Evolutionary conservation across 2,113 vertebrate species (phyloP), one percentile per base, ranked within the genome.

Genomic region (Ciconia maguari): DNA sequence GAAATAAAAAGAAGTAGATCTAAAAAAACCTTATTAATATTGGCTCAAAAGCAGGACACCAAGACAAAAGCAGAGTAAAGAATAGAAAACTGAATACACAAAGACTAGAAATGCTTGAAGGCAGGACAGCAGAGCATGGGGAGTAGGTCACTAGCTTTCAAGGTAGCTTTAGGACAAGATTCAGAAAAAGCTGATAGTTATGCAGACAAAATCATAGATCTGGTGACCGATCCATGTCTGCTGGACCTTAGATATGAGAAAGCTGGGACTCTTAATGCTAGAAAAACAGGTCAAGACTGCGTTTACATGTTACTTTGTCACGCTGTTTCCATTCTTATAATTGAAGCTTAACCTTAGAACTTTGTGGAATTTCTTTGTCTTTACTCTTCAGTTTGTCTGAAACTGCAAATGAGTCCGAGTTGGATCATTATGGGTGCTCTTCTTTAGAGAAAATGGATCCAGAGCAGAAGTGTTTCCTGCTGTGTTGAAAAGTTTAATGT

Each of bases 191-290:
- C 1, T 41, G 20, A 5, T n/a, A 61, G 16, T 60, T 88, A 12
- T 1, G 16, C 30, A 72, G 44, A 29, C 24, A 72, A 66, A 88
- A 52, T 18, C 7, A 21, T 16, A n/a, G 7, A 17, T 55, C 25
- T 83, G 5, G 10, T 81, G 16, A 55, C 12, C 0, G 0, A 26
- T 74, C 30, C 0, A 1, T 49, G 4, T 81, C 19, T 87, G 2
- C 26, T 71, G 16, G 8, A 48, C 8, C 30, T 57, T 58, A 65
- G 34, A 22, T 17, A 38, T 24, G 25, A 58, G 44, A 60, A 90
- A 29, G 7, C 3, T 82, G 19, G 2, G 9, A 58, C 16, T 58
- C 30, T 44, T 68, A 58, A 13, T 44, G 25, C 13, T 80, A 15
- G 21, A 58, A 80, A 89, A 84, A 29, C 0, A 38, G 25, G 7